Conservation (phyloP, 1,140 invertebrate species). For the Pectinophora gossypiella region DNA sequence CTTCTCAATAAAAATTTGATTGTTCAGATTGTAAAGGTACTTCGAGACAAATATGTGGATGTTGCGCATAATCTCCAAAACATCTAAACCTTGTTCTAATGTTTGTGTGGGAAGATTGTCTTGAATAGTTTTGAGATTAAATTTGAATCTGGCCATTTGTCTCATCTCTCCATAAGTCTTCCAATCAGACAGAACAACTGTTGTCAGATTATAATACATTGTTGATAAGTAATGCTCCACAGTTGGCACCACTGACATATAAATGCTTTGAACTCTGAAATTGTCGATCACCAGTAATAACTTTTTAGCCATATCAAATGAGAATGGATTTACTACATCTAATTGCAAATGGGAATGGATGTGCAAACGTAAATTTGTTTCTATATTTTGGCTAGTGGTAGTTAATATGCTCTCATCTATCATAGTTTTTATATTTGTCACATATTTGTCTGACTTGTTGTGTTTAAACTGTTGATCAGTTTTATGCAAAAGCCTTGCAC, state of each 20-base stretch:
- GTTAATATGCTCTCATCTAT: constrained; percentile 78
- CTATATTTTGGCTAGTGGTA: constrained; percentile 89
- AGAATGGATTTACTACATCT: constrained; percentile 86
- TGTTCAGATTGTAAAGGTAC: constrained; percentile 97
- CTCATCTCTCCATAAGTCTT: constrained; percentile 98
- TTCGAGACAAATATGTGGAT: constrained; percentile 96
- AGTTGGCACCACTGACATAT: constrained; percentile 70
- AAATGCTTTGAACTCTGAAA: constrained; percentile 60
- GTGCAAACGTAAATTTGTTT: constrained; percentile 92
- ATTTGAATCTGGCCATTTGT: constrained; percentile 91
- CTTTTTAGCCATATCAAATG: constrained; percentile 71
- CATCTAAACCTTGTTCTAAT: constrained; percentile 98
- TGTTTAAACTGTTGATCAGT: constrained; percentile 42
- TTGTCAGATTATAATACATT: constrained; percentile 98
- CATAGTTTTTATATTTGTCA: constrained; percentile 42
- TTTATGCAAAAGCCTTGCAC: constrained; percentile 52
- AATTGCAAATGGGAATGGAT: constrained; percentile 94
- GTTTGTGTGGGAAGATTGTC: constrained; percentile 97
- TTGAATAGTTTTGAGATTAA: constrained; percentile 88
- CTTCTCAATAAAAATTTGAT: constrained; percentile 97
- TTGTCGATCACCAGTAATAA: constrained; percentile 76
- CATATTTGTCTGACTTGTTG: constrained; percentile 45
- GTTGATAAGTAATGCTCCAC: constrained; percentile 95
- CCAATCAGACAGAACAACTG: constrained; percentile 98
- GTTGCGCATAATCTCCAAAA: constrained; percentile 98